Evolutionary conservation across 2,888 invertebrate species (phyloP).

Genomic region (Sympetrum striolatum): DNA sequence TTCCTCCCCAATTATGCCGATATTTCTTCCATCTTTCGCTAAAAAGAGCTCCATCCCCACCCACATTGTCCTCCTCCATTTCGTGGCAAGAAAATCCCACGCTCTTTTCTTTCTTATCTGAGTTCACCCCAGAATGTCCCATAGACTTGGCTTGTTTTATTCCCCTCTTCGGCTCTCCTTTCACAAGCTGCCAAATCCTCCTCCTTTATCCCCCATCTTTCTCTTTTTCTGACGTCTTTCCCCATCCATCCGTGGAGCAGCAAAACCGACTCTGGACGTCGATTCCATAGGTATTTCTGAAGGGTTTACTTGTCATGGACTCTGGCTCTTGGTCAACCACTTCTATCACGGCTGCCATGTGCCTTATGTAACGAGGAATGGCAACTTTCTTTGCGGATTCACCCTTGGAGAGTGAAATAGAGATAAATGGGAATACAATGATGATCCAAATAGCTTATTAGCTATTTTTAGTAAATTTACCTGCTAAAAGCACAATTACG

Average conservation of each 20-base stretch:
- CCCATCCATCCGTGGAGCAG: background rate
- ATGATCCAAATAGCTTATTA: too few species aligned
- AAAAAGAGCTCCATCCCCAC: too few species aligned
- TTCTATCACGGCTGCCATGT: background rate
- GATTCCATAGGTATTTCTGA: background rate
- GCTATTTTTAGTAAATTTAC: too few species aligned
- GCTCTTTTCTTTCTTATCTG: background rate
- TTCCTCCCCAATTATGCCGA: background rate
- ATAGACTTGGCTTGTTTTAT: background rate
- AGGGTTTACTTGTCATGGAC: background rate
- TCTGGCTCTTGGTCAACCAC: conserved; percentile 5
- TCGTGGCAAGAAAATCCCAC: too few species aligned
- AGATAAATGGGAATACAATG: too few species aligned
- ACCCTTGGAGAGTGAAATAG: background rate
- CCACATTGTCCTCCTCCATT: too few species aligned
- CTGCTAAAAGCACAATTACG: too few species aligned
- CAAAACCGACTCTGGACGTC: background rate
- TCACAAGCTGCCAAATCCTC: background rate
- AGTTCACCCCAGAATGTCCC: background rate
- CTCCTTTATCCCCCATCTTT: background rate
- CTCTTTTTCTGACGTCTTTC: background rate
- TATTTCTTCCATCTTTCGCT: background rate
- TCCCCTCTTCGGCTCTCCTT: background rate
- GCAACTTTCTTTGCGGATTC: background rate
- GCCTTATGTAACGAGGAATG: background rate